These are phyloP conservation scores for Phalangium opilio DNA, from an alignment of 2,888 invertebrate species.

Conservation along the genomic window DNA sequence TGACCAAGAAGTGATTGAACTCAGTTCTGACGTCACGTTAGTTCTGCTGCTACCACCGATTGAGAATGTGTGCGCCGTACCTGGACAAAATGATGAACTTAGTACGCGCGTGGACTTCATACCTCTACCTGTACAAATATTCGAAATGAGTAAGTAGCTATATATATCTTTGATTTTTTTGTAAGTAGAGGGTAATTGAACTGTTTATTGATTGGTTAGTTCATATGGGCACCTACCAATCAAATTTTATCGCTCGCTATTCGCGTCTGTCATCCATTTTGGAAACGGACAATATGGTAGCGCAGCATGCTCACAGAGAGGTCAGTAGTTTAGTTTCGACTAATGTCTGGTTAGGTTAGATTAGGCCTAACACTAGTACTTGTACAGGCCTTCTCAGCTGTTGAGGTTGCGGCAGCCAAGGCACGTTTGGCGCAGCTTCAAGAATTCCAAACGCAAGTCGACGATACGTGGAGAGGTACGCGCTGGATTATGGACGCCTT, in stretches of 20 bases:
- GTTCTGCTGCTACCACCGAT: slow-evolving; percentile 81
- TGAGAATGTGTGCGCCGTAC: slow-evolving; percentile 76
- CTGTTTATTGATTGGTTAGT: slow-evolving; percentile 41
- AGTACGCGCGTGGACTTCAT: slow-evolving; percentile 69
- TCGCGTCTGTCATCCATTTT: slow-evolving; percentile 81
- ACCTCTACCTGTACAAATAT: slow-evolving; percentile 74
- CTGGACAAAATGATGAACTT: slow-evolving; percentile 50
- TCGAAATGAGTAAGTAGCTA: slow-evolving; percentile 37
- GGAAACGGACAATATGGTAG: slow-evolving; percentile 77
- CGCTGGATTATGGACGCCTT: slow-evolving; percentile 95
- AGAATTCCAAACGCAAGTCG: slow-evolving; percentile 68
- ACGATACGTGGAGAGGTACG: slow-evolving; percentile 78
- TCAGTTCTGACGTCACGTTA: slow-evolving; percentile 77
- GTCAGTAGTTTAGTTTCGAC: too few relatives aligned
- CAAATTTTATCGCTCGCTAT: slow-evolving; percentile 74
- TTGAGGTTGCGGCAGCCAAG: slow-evolving; percentile 69
- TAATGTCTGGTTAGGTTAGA: neutral
- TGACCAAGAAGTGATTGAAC: slow-evolving; percentile 82
- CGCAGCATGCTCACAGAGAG: slow-evolving; percentile 82
- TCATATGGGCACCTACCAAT: slow-evolving; percentile 84
- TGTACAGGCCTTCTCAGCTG: slow-evolving; percentile 64
- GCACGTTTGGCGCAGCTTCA: slow-evolving; percentile 65
- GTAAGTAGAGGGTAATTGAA: too few relatives aligned
- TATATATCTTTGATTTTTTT: neutral
- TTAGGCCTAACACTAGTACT: neutral